phyloP scores from a whole-genome alignment of 2,888 invertebrate species.

The Catocala fraxini region DNA sequence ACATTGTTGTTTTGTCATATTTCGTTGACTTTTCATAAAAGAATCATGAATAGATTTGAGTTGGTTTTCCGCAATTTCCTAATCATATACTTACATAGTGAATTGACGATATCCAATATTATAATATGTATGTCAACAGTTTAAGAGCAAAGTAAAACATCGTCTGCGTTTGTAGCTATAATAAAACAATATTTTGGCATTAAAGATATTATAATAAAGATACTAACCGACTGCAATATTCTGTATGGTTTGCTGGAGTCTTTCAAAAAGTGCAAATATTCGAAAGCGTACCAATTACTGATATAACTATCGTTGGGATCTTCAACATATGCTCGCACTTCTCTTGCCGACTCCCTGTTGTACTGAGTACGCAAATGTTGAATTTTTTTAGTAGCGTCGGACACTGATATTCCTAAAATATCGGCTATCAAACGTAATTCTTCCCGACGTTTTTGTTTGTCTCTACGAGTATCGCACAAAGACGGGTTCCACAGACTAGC shows the following conservation, averaged over 20 bases:
- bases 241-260: slow-evolving; percentile 84
- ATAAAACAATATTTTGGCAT: too few species aligned
- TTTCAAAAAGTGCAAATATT: slow-evolving; percentile 88
- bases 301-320: slow-evolving; percentile 85
- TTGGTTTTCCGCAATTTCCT: too few species aligned
- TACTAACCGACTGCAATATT: slow-evolving; percentile 73
- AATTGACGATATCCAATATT: too few species aligned
- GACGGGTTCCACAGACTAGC: slow-evolving; percentile 80
- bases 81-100: too few species aligned
- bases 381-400: slow-evolving; percentile 88
- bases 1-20: too few species aligned
- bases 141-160: too few species aligned
- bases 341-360: slow-evolving; percentile 87
- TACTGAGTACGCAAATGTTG: slow-evolving; percentile 89
- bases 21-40: too few species aligned
- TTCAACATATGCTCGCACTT: slow-evolving; percentile 81
- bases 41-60: too few species aligned
- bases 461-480: slow-evolving; percentile 75
- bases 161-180: too few species aligned
- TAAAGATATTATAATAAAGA: neutral
- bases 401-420: slow-evolving; percentile 70
- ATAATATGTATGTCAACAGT: too few species aligned
- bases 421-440: slow-evolving; percentile 77
- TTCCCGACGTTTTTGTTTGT: slow-evolving; percentile 81
- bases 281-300: slow-evolving; percentile 87